These are phyloP conservation scores for Nycticorax nycticorax DNA, from an alignment of 2,113 vertebrate species.

Conservation along the genomic window DNA sequence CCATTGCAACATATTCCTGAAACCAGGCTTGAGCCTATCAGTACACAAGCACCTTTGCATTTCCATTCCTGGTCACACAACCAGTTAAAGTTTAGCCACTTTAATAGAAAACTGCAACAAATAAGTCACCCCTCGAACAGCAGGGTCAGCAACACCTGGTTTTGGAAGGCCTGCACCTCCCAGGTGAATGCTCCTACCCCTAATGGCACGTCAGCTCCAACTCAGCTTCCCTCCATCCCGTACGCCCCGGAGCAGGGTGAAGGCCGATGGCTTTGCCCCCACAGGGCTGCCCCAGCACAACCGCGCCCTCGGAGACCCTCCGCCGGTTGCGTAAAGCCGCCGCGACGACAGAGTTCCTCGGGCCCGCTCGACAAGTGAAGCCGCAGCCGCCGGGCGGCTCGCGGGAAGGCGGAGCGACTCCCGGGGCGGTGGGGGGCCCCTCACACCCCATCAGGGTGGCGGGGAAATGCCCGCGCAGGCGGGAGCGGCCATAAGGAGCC, in stretches of 20 bases:
- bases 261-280: accelerated
- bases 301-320: background rate
- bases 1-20: background rate
- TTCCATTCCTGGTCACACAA: background rate
- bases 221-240: background rate
- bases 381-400: background rate
- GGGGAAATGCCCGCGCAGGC: background rate
- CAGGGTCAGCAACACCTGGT: accelerated
- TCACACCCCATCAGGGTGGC: background rate
- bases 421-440: too few relatives aligned
- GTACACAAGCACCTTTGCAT: accelerated
- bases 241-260: accelerated
- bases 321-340: background rate
- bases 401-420: background rate
- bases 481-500: background rate
- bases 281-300: background rate
- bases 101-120: background rate
- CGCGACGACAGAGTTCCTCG: background rate
- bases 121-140: background rate
- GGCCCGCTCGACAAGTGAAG: background rate
- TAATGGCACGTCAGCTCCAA: accelerated
- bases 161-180: background rate
- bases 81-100: background rate
- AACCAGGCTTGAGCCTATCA: background rate
- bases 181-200: accelerated